Evolutionary conservation across 2,113 vertebrate genomes (phyloP).

Genomic region (Siniperca knerii): DNA sequence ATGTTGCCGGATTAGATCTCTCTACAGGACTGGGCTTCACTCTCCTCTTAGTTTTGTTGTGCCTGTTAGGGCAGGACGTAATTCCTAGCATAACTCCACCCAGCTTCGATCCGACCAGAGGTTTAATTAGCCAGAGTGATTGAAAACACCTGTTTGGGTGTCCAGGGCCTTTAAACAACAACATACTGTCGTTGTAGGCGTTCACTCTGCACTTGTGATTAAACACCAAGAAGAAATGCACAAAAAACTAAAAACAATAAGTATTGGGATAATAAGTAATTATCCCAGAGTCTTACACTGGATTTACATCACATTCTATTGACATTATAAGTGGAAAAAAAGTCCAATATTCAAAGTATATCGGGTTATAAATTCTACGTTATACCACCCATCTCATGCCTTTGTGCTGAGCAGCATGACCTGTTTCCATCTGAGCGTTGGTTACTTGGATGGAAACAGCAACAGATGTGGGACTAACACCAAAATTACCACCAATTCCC

Average conservation of each 20-base stretch:
- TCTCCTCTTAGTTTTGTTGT: background rate
- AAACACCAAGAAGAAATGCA: background rate
- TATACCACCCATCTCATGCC: background rate
- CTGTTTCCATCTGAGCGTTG: conserved; percentile 37
- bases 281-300: background rate
- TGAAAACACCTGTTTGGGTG: too few relatives aligned
- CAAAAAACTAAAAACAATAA: too few relatives aligned
- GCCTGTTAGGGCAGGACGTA: background rate
- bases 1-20: background rate
- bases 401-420: conserved; percentile 12
- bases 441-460: conserved; percentile 48
- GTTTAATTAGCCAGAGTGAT: background rate
- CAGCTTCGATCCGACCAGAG: background rate
- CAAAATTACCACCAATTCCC: conserved; percentile 42
- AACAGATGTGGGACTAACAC: conserved; percentile 65
- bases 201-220: background rate
- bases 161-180: too few relatives aligned
- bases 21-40: background rate
- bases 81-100: background rate
- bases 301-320: background rate
- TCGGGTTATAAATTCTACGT: background rate
- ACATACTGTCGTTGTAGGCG: too few relatives aligned
- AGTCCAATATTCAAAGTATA: background rate
- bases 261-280: background rate
- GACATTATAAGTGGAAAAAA: background rate